Conservation (phyloP, 2,113 vertebrate genomes). For the Sinocyclocheilus anshuiensis region DNA sequence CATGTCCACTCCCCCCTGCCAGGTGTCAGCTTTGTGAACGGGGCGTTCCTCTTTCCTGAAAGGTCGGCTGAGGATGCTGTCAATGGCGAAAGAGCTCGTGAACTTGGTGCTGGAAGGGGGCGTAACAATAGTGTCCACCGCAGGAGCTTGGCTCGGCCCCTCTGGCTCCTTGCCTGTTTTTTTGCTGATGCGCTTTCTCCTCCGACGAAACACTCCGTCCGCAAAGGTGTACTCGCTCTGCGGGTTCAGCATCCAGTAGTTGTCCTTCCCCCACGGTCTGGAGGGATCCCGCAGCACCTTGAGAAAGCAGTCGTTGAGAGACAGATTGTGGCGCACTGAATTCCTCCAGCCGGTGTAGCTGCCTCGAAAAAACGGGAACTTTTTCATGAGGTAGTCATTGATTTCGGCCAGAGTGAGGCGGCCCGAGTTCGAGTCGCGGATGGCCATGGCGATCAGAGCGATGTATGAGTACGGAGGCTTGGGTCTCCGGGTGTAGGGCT, state of each 20-base stretch:
- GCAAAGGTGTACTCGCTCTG: constrained; percentile 96
- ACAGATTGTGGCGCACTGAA: constrained; percentile 93
- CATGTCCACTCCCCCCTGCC: constrained; percentile 61
- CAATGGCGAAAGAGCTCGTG: constrained; percentile 90
- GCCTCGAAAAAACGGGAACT: constrained; percentile 93
- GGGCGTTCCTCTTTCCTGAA: constrained; percentile 72
- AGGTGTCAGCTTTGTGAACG: constrained; percentile 46
- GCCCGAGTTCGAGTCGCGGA: constrained; percentile 87
- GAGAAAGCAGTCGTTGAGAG: constrained; percentile 93
- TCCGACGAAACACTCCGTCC: constrained; percentile 91
- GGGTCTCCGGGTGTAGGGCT: constrained; percentile 90
- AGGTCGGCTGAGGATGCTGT: constrained; percentile 88
- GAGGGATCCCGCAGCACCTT: constrained; percentile 94
- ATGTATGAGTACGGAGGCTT: constrained; percentile 96
- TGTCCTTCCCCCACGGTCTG: constrained; percentile 95
- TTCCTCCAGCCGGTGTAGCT: constrained; percentile 96
- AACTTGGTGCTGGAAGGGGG: constrained; percentile 74
- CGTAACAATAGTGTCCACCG: constrained; percentile 37
- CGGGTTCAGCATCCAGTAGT: constrained; percentile 98
- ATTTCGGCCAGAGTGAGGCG: constrained; percentile 93
- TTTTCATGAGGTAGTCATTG: constrained; percentile 95
- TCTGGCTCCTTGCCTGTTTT: constrained; percentile 60
- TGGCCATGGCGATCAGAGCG: constrained; percentile 95
- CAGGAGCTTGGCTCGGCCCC: constrained; percentile 39
- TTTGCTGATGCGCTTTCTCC: constrained; percentile 87